These are phyloP conservation scores for Poeciliopsis gracilis DNA, from an alignment of 2,797 vertebrate species.

Conservation along the genomic window DNA sequence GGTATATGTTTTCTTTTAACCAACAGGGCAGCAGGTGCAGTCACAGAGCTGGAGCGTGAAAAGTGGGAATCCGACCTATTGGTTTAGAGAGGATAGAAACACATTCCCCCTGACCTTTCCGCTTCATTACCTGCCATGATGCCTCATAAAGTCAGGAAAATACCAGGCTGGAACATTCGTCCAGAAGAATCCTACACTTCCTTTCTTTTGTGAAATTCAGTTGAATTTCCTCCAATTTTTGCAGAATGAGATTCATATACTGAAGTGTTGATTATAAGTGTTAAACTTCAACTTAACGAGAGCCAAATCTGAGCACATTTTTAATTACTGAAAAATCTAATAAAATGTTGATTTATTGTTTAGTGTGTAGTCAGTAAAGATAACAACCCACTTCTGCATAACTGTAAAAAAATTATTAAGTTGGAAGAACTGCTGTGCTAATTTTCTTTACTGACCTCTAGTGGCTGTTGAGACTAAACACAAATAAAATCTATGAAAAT, in stretches of 20 bases:
- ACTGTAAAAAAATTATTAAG: neutral
- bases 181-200: neutral
- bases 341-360: neutral
- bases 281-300: neutral
- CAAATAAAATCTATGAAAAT: neutral
- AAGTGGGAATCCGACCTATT: slow-evolving; percentile 75
- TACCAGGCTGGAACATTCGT: slow-evolving; percentile 35
- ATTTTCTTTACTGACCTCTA: slow-evolving; percentile 62
- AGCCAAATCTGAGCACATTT: too few relatives aligned
- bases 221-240: neutral
- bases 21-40: slow-evolving; percentile 73
- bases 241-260: neutral
- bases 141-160: slow-evolving; percentile 64
- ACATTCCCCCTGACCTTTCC: slow-evolving; percentile 72
- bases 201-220: neutral
- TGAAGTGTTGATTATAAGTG: neutral
- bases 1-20: slow-evolving; percentile 73
- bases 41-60: slow-evolving; percentile 67
- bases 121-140: slow-evolving; percentile 72
- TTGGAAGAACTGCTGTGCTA: neutral
- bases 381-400: neutral
- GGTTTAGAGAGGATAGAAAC: slow-evolving; percentile 70
- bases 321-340: too few relatives aligned
- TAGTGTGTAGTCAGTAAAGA: neutral
- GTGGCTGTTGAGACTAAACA: slow-evolving; percentile 24